Base-by-base conservation (phyloP, 2,797 vertebrate genomes). In the Molossus molossus region DNA sequence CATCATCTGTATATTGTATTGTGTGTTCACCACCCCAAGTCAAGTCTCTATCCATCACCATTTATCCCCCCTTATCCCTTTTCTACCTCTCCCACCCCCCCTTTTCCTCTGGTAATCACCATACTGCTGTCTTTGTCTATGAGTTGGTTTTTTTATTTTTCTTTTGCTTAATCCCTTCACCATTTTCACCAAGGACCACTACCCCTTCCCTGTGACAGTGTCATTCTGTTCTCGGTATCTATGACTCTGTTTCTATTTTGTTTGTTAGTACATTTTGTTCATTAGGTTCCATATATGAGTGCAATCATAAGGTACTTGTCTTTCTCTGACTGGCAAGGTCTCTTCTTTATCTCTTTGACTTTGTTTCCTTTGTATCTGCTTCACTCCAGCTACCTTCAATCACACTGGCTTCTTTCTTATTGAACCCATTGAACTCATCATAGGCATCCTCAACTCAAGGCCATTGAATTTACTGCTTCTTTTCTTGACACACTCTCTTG, bases 371-470 rank as follows among this genome's bases (percentile, higher is more conserved):
- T 1, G 1, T 83, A 77, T 25, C 18, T 33, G n/a, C 23, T 48
- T 89, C 10, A 48, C 23, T 58, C 23, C 40, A 27, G 50, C 40
- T 58, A 23, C 3, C 11, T n/a, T 10, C 27, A 14, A 4, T 10
- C 67, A 25, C 11, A 18, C 14, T 7, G 69, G 29, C 33, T 70
- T 48, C 45, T 29, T 77, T 55, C n/a, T 17, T 23, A 4, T 25
- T 62, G 53, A 77, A 18, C 84, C 58, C 50, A 5, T 1, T 70
- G 37, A 60, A 80, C 73, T 45, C 18, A 25, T 76, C 70, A 40
- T 17, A 53, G 15, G 4, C 1, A 23, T 45, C 3, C 10, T 33
- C 1, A 13, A n/a, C 11, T 62, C 21, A 62, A 1, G 12, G 21
- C 37, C 48, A 64, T 2, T 57, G 90, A 57, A 58, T 33, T 17